Evolutionary conservation across 2,888 invertebrate species (phyloP), one percentile per base, ranked within the genome.

Genomic region (Nematopogon swammerdamellus): DNA sequence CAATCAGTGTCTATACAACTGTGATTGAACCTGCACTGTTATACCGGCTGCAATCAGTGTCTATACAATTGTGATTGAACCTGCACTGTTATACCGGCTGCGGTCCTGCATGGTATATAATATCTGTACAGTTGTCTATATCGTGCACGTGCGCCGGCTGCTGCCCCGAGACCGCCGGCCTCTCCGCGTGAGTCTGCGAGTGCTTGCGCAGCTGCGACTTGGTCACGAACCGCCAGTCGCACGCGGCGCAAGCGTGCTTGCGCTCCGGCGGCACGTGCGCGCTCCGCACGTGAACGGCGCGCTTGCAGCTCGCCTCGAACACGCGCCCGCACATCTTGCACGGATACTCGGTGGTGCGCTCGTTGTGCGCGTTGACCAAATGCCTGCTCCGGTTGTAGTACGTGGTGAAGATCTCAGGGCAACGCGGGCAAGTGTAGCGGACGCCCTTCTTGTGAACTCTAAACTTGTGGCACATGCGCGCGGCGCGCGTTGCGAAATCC

Each of bases 361-460:
- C 65, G 6, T 61, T 65, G 43, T 79, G 79, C 3, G 57, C 58
- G 10, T 70, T 67, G 1, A 69, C 63, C 43, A 79, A 60, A 59
- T 79, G 79, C 50, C 67, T 75, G 0, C 63, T 63, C 55, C 79
- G 64, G 1, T 64, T 58, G 48, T 71, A 65, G 50, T 77, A 79
- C 1, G 67, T 64, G 1, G 67, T 71, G 46, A 79, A 79, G 0
- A 64, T 59, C 55, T 74, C 67, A 0, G 70, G 58, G 50, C 79
- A 79, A 49, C 70, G 60, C 1, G 79, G 76, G 46, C 79, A 79
- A 0, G 67, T 61, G 54, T 79, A 76, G 11, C 74, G 57, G 2
- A 71, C 50, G 1, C 76, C 73, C 47, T 70, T 70, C 47, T 60
- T 64, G 49, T 79, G 79, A 2, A 70, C 59, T 42, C 60, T 62